A percentile compares a stretch with the other conserved stretches of the same genome.
Evolutionary conservation across 2,797 vertebrate species (phyloP).

Genomic region (Acanthopagrus latus): DNA sequence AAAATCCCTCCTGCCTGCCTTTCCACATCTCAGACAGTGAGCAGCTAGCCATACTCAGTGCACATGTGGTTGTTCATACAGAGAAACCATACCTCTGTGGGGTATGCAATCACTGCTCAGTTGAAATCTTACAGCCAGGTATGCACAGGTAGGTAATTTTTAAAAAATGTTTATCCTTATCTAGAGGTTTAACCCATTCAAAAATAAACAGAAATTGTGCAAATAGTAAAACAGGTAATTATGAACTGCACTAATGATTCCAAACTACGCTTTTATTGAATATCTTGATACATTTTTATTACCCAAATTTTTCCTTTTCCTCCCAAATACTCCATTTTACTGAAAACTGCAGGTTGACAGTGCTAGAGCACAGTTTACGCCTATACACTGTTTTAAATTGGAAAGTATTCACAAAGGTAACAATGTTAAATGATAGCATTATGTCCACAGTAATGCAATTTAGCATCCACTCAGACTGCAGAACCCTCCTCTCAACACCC

Average conservation of each 20-base stretch:
- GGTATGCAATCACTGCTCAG: slow-evolving; percentile 24
- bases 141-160: slow-evolving; percentile 1
- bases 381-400: slow-evolving; percentile 22
- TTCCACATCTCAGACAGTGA: slow-evolving; percentile 72
- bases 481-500: slow-evolving; percentile 52
- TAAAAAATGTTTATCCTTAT: background rate
- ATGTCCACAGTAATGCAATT: slow-evolving; percentile 81
- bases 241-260: background rate
- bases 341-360: background rate
- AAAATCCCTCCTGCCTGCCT: slow-evolving; percentile 73
- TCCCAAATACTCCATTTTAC: background rate
- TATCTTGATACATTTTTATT: slow-evolving; percentile 3
- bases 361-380: slow-evolving; percentile 7
- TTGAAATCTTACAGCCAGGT: slow-evolving; percentile 17
- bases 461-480: slow-evolving; percentile 69
- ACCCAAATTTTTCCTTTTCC: background rate
- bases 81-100: slow-evolving; percentile 39
- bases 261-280: background rate
- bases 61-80: slow-evolving; percentile 58
- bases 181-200: background rate
- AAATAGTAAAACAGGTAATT: background rate
- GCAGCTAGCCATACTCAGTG: slow-evolving; percentile 66
- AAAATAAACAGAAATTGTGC: background rate
- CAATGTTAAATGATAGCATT: slow-evolving; percentile 77
- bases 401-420: slow-evolving; percentile 72